Percentiles rank a stretch among this genome's conserved stretches.
Conservation (phyloP, 1,140 invertebrate species). For the Heliconius nattereri region DNA sequence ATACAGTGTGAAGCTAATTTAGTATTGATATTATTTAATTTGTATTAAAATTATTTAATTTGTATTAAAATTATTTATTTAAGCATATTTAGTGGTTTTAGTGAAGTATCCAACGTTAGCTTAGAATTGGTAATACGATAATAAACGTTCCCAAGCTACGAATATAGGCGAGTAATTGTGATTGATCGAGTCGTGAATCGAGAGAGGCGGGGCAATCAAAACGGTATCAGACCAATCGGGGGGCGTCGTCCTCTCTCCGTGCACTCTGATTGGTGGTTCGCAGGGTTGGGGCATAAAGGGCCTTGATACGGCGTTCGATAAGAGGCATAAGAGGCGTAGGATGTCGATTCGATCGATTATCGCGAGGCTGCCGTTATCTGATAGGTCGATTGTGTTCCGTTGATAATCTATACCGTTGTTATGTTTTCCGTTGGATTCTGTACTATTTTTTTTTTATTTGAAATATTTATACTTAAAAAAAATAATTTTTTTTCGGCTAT, state of each 20-base stretch:
- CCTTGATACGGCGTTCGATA: constrained; percentile 78
- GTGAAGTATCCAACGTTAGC: no score
- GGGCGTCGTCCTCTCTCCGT: constrained; percentile 42
- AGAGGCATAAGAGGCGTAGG: constrained; percentile 64
- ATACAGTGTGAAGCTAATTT: no score
- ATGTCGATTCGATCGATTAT: constrained; percentile 75
- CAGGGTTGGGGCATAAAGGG: constrained; percentile 66
- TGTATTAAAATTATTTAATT: no score
- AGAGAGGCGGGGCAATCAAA: constrained; percentile 79
- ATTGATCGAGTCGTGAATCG: constrained; percentile 76
- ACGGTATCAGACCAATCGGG: constrained; percentile 74
- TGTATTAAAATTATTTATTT: no score
- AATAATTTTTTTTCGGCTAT: neutral
- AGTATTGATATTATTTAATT: no score
- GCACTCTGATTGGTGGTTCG: constrained; percentile 60
- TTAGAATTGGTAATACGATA: neutral
- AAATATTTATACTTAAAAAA: no score
- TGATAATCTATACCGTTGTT: constrained; percentile 11
- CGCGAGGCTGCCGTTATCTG: constrained; percentile 37
- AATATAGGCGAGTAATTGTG: constrained; percentile 65
- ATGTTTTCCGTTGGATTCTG: neutral
- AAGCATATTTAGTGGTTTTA: no score
- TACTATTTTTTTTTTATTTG: neutral
- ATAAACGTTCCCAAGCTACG: constrained; percentile 37
- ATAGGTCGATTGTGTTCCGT: constrained; percentile 37